Evolutionary conservation across 1,140 invertebrate species (phyloP).

Genomic region (Microplitis demolitor): DNA sequence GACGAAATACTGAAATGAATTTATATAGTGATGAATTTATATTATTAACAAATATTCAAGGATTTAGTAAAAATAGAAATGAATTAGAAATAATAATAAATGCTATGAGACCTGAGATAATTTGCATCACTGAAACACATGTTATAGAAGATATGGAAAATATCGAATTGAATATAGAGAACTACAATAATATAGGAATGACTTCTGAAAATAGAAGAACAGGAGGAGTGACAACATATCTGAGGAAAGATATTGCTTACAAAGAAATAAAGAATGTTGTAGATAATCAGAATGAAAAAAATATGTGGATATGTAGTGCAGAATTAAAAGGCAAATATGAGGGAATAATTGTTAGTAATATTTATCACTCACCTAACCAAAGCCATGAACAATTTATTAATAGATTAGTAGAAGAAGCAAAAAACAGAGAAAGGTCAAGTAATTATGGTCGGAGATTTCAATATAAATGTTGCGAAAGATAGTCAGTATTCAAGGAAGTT

Average conservation of each 20-base stretch:
- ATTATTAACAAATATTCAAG: conserved; percentile 14
- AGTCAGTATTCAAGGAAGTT: conserved; percentile 11
- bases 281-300: neutral
- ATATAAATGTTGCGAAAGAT: conserved; percentile 6
- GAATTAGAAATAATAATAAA: conserved; percentile 4
- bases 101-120: conserved; percentile 5
- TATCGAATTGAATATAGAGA: conserved; percentile 6
- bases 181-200: conserved; percentile 7
- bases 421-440: conserved; percentile 1
- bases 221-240: conserved; percentile 1
- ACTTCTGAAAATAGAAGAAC: conserved; percentile 7
- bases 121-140: conserved; percentile 17
- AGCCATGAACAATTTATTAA: neutral
- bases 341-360: neutral
- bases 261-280: neutral
- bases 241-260: neutral
- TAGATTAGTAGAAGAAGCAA: neutral
- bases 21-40: neutral
- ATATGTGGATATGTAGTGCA: neutral
- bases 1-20: neutral
- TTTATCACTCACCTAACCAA: neutral
- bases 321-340: neutral
- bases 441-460: conserved; percentile 12
- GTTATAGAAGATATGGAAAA: neutral
- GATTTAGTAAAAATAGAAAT: conserved; percentile 18